Evolutionary conservation across 2,888 invertebrate genomes (phyloP).

Genomic region (Coelogynopora nodosa): DNA sequence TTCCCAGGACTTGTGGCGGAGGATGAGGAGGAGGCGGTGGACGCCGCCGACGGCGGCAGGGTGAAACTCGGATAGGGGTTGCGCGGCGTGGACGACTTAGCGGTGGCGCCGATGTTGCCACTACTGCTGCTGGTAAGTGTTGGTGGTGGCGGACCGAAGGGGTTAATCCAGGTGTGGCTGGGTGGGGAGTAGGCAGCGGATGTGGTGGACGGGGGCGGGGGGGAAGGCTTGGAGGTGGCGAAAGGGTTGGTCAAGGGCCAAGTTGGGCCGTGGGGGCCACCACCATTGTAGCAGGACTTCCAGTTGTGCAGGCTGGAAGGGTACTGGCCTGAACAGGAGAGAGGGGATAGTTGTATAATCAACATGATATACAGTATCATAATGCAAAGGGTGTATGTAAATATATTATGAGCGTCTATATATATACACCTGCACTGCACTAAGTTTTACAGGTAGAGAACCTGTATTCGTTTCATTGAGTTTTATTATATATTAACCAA

Average conservation of each 20-base stretch:
- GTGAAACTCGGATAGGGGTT: not conserved
- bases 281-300: conserved; percentile 21
- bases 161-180: not conserved
- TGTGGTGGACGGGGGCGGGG: not conserved
- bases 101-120: not conserved
- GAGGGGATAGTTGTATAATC: no score
- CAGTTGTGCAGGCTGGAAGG: not conserved
- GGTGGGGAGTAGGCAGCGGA: conserved; percentile 1
- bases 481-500: no score
- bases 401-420: no score
- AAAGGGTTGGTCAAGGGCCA: conserved; percentile 12
- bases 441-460: no score
- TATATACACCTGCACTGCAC: no score
- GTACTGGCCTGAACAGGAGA: not conserved
- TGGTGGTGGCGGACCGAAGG: not conserved
- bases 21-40: not conserved
- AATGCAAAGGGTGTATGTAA: no score
- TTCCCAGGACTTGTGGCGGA: not conserved
- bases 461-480: no score
- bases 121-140: not conserved
- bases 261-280: not conserved
- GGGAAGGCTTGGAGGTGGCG: not conserved
- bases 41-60: not conserved
- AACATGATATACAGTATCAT: no score
- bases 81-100: not conserved